A percentile compares a stretch with the other conserved stretches of the same genome.
These are phyloP conservation scores for Cinclus cinclus DNA, from an alignment of 2,113 vertebrate species.

Conservation along the genomic window DNA sequence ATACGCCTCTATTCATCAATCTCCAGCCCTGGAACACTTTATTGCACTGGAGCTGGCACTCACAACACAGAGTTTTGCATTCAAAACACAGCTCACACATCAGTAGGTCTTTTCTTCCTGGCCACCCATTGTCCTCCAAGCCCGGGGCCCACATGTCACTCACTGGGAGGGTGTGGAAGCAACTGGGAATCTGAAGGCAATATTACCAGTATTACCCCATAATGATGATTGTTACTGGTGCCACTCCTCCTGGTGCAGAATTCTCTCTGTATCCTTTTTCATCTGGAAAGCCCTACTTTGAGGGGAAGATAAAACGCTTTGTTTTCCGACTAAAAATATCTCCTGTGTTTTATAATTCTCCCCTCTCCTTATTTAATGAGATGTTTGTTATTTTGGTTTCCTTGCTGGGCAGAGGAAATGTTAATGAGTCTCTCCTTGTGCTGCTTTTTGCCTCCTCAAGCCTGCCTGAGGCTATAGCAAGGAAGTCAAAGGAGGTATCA, in stretches of 20 bases:
- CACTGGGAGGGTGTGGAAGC: neutral
- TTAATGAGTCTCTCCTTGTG: neutral
- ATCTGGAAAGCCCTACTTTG: neutral
- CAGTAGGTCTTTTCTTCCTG: slow-evolving; percentile 17
- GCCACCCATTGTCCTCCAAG: neutral
- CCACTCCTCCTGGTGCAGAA: neutral
- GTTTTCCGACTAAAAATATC: slow-evolving; percentile 17
- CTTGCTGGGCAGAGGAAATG: neutral
- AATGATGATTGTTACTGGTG: neutral
- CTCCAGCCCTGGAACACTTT: slow-evolving; percentile 9
- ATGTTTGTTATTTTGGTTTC: neutral
- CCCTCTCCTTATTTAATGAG: neutral
- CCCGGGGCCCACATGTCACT: neutral
- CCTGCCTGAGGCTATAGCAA: neutral
- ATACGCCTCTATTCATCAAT: slow-evolving; percentile 10
- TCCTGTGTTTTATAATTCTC: neutral
- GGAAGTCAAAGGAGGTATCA: neutral
- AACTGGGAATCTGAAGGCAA: neutral
- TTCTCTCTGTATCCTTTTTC: neutral
- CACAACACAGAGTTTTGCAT: neutral
- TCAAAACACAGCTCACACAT: neutral
- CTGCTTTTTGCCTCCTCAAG: neutral
- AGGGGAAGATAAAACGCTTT: neutral
- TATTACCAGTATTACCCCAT: neutral
- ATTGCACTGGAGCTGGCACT: slow-evolving; percentile 10